Percentiles rank a stretch among this genome's conserved stretches.
phyloP scores from a whole-genome alignment of 2,888 invertebrate species.

The Acrocyrtus sp. region DNA sequence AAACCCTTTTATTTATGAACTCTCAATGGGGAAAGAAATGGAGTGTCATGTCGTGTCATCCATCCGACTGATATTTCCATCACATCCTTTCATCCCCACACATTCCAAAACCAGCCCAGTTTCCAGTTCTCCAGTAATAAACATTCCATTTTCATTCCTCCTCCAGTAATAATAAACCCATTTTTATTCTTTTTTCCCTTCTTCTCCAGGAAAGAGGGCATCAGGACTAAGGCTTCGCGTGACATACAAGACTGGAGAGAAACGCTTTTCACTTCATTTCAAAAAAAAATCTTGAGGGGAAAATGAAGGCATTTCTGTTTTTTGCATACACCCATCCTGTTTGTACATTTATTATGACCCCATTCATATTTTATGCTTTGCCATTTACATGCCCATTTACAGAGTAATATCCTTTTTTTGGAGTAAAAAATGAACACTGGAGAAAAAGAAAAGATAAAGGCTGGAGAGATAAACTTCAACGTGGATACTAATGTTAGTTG shows the following conservation, averaged over 20 bases:
- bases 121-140: no score
- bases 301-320: constrained; percentile 1
- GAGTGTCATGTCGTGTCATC: constrained; percentile 43
- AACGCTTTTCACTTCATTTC: constrained; percentile 12
- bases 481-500: no score
- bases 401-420: constrained; percentile 6
- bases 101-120: no score
- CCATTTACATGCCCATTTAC: constrained; percentile 10
- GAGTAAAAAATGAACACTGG: no score
- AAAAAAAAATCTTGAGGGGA: not conserved
- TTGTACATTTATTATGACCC: constrained; percentile 8
- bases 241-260: not conserved
- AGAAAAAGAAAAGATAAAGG: constrained; percentile 2
- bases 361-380: not conserved
- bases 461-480: no score
- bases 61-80: constrained; percentile 35
- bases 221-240: not conserved
- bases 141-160: not conserved
- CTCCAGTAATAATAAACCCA: constrained; percentile 2
- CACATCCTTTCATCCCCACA: constrained; percentile 4
- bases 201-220: not conserved
- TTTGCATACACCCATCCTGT: not conserved
- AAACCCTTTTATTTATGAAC: constrained; percentile 45
- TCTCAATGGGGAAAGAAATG: constrained; percentile 30
- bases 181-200: not conserved